Percentiles rank a stretch among this genome's conserved stretches.
Evolutionary conservation across 2,888 invertebrate species (phyloP).

Genomic region (Eledone cirrhosa): DNA sequence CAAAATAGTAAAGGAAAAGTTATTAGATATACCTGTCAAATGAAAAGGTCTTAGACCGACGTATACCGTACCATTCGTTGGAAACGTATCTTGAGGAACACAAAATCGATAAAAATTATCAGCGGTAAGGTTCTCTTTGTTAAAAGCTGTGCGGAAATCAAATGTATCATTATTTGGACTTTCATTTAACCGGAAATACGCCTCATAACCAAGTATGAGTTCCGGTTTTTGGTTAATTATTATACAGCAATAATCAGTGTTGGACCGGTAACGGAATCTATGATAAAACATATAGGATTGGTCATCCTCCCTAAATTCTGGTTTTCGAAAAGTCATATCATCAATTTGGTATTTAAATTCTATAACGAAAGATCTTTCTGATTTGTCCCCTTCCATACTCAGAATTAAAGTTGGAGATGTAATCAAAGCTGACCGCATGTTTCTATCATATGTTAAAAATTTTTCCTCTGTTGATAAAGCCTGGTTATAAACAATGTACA

Average conservation of each 20-base stretch:
- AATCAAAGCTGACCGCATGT: background rate
- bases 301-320: conserved; percentile 21
- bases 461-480: background rate
- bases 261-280: conserved; percentile 26
- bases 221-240: background rate
- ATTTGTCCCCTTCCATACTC: background rate
- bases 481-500: background rate
- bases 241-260: conserved; percentile 23
- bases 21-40: background rate
- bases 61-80: background rate
- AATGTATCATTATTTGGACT: conserved; percentile 28
- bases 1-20: background rate
- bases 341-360: background rate
- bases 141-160: conserved; percentile 10
- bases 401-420: background rate
- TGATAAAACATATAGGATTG: conserved; percentile 29
- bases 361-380: background rate
- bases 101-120: background rate
- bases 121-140: background rate
- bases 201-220: conserved; percentile 26
- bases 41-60: background rate
- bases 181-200: conserved; percentile 18
- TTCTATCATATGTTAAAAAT: background rate
- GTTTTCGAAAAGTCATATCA: background rate
- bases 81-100: background rate